A percentile compares a stretch with the other conserved stretches of the same genome.
phyloP scores from a whole-genome alignment of 2,888 invertebrate species.

The Patella pellucida region DNA sequence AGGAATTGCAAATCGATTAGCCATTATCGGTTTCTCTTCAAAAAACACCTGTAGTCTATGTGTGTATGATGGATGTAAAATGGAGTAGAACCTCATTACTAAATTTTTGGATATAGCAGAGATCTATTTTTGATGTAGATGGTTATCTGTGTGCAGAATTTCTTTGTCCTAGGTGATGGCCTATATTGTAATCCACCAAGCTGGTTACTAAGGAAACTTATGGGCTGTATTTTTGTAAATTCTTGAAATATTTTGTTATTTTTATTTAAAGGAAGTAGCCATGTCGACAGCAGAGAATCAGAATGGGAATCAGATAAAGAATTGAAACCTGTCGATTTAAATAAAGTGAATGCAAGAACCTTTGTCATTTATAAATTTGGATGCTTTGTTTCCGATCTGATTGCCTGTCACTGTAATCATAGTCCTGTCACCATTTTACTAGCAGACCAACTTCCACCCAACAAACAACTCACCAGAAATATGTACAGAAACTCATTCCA shows the following conservation, averaged over 20 bases:
- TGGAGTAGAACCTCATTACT: too few species aligned
- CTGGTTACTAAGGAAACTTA: too few species aligned
- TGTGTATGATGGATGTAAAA: too few species aligned
- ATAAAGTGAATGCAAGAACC: conserved; percentile 60
- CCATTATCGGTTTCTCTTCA: too few species aligned
- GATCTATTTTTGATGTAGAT: too few species aligned
- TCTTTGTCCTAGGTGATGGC: too few species aligned
- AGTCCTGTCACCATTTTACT: conserved; percentile 64
- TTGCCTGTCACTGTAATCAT: conserved; percentile 62
- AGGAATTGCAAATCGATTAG: too few species aligned
- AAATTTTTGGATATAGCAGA: too few species aligned
- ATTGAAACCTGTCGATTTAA: conserved; percentile 64
- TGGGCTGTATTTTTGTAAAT: too few species aligned
- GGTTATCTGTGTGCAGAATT: too few species aligned
- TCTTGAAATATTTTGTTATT: not conserved
- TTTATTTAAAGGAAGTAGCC: conserved; percentile 51
- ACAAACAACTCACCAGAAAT: conserved; percentile 58
- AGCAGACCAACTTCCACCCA: conserved; percentile 66
- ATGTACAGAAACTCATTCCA: conserved; percentile 67
- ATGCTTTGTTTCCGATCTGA: conserved; percentile 62
- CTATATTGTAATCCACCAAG: too few species aligned
- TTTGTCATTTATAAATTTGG: conserved; percentile 70
- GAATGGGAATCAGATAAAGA: conserved; percentile 63
- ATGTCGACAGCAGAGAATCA: conserved; percentile 59
- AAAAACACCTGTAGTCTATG: too few species aligned